These are phyloP conservation scores for Cancer borealis DNA, from an alignment of 2,888 invertebrate species.

Conservation along the genomic window DNA sequence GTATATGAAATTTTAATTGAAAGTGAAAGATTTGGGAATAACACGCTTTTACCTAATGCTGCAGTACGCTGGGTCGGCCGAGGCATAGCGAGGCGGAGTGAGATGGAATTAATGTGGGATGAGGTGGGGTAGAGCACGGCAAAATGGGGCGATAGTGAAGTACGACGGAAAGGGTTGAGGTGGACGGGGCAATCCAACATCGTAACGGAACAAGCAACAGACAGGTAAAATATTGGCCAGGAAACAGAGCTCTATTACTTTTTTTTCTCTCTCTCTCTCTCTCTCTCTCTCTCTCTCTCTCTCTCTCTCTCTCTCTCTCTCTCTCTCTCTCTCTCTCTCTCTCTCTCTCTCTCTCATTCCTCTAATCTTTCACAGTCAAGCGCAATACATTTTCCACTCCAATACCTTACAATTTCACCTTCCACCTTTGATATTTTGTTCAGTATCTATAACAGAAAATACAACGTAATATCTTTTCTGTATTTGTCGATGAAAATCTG, in stretches of 20 bases:
- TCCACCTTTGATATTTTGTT: background rate
- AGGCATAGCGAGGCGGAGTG: background rate
- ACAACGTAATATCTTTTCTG: background rate
- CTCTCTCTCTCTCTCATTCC: background rate
- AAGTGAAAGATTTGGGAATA: background rate
- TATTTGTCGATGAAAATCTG: background rate
- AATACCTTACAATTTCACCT: too few relatives aligned
- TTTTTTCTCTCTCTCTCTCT: background rate
- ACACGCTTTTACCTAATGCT: background rate
- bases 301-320: background rate
- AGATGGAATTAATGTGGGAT: background rate
- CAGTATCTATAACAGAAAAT: background rate
- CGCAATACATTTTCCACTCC: background rate
- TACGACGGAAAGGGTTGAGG: background rate
- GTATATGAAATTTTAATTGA: background rate
- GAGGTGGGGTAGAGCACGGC: background rate
- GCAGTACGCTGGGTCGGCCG: background rate
- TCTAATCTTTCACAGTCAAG: background rate
- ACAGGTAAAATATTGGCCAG: conserved; percentile 1
- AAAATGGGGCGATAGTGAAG: background rate
- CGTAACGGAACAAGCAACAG: background rate
- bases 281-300: background rate
- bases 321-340: background rate
- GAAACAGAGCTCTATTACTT: background rate
- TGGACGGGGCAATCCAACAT: background rate